Conservation (phyloP, 2,888 invertebrate genomes). For the Automeris io region DNA sequence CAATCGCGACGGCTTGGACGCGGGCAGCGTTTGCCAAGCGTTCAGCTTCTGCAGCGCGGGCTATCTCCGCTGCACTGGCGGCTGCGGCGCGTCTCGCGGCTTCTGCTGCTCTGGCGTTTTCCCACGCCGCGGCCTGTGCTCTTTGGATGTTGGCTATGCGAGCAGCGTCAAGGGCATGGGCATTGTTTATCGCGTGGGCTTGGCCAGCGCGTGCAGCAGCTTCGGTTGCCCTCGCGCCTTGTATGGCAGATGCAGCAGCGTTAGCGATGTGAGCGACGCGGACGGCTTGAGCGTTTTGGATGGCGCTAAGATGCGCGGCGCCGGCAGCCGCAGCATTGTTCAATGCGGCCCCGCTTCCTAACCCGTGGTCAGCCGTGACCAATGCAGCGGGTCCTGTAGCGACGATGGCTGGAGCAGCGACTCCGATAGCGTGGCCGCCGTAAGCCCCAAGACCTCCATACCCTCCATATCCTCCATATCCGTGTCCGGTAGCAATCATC, state of each 20-base stretch:
- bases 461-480: slow-evolving; percentile 18
- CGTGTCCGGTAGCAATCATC: slow-evolving; percentile 22
- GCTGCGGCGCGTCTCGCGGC: slow-evolving; percentile 59
- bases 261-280: slow-evolving; percentile 62
- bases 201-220: slow-evolving; percentile 61
- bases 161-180: slow-evolving; percentile 60
- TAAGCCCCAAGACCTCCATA: slow-evolving; percentile 15
- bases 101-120: slow-evolving; percentile 60
- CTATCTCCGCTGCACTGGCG: slow-evolving; percentile 43
- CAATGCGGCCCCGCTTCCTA: slow-evolving; percentile 48
- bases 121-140: slow-evolving; percentile 64
- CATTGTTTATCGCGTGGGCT: slow-evolving; percentile 60
- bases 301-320: slow-evolving; percentile 63
- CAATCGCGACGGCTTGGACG: slow-evolving; percentile 59
- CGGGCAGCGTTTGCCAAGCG: slow-evolving; percentile 63
- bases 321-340: slow-evolving; percentile 62
- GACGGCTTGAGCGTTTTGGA: slow-evolving; percentile 66
- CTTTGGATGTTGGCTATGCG: slow-evolving; percentile 62
- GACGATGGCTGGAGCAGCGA: slow-evolving; percentile 18
- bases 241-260: slow-evolving; percentile 63
- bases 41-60: slow-evolving; percentile 49
- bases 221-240: slow-evolving; percentile 60
- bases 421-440: slow-evolving; percentile 16
- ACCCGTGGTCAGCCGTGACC: slow-evolving; percentile 19
- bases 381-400: slow-evolving; percentile 24